Conservation (phyloP, 2,888 invertebrate species). For the Drosophila rubida region DNA sequence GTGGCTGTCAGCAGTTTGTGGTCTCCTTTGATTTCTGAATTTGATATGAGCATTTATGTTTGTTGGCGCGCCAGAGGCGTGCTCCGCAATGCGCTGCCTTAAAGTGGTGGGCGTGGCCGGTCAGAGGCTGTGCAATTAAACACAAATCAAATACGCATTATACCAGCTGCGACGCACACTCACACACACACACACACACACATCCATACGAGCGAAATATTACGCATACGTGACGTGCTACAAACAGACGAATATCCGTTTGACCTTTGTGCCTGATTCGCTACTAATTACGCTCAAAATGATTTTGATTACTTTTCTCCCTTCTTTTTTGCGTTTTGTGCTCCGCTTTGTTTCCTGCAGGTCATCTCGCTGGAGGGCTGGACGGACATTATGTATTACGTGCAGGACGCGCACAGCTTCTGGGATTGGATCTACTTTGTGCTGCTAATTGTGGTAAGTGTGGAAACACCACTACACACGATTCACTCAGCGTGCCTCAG, state of each 20-base stretch:
- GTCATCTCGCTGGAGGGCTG: constrained; percentile 99
- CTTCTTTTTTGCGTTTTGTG: not conserved
- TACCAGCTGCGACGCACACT: constrained; percentile 40
- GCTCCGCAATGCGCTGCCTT: not conserved
- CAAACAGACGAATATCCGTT: constrained; percentile 4
- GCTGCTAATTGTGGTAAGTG: constrained; percentile 98
- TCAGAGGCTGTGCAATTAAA: constrained; percentile 68
- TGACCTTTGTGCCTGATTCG: constrained; percentile 15
- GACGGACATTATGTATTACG: constrained; percentile 99
- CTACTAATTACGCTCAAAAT: constrained; percentile 53
- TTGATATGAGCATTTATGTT: constrained; percentile 37
- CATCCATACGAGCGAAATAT: constrained; percentile 29
- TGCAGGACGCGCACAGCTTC: constrained; percentile 99
- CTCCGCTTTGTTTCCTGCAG: constrained; percentile 86
- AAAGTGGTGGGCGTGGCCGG: not conserved
- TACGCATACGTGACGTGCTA: constrained; percentile 69
- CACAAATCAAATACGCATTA: constrained; percentile 74
- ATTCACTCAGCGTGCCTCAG: not conserved
- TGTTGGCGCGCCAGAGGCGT: not conserved
- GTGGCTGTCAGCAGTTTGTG: constrained; percentile 12
- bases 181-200: no score
- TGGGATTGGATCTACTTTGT: constrained; percentile 99
- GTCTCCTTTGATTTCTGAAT: constrained; percentile 46
- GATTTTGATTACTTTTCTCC: constrained; percentile 18
- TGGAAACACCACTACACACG: not conserved